Evolutionary conservation across 2,113 vertebrate species (phyloP).

Genomic region (Potamarius usumacintae): DNA sequence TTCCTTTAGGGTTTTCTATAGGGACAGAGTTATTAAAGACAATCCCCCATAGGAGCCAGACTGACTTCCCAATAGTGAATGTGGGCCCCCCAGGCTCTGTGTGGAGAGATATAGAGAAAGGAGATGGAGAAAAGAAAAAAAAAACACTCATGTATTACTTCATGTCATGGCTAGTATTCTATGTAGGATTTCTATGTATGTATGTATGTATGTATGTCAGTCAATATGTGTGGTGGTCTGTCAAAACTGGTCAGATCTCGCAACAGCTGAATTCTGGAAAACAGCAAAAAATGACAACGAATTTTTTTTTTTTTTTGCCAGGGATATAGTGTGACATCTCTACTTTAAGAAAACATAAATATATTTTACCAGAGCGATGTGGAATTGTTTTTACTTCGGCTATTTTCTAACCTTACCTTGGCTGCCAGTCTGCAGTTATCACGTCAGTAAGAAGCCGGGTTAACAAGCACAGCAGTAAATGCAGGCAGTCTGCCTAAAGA

Average conservation of each 20-base stretch:
- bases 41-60: conserved; percentile 97
- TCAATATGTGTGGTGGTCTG: neutral
- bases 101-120: neutral
- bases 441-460: neutral
- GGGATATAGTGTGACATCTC: neutral
- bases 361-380: neutral
- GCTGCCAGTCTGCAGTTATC: neutral
- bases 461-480: neutral
- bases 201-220: neutral
- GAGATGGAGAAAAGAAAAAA: neutral
- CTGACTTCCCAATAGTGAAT: conserved; percentile 95
- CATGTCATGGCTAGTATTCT: neutral
- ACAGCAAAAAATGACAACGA: neutral
- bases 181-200: neutral
- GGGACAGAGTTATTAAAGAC: conserved; percentile 99
- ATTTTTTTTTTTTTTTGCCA: neutral
- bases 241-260: neutral
- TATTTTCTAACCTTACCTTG: neutral
- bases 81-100: conserved; percentile 87
- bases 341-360: neutral
- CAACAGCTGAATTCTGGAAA: neutral
- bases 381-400: neutral
- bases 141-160: neutral
- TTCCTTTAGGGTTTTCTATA: conserved; percentile 96
- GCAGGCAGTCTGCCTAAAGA: neutral